A percentile compares a stretch with the other conserved stretches of the same genome.
phyloP scores from a whole-genome alignment of 1,140 invertebrate species.

The Gonioctena quinquepunctata region DNA sequence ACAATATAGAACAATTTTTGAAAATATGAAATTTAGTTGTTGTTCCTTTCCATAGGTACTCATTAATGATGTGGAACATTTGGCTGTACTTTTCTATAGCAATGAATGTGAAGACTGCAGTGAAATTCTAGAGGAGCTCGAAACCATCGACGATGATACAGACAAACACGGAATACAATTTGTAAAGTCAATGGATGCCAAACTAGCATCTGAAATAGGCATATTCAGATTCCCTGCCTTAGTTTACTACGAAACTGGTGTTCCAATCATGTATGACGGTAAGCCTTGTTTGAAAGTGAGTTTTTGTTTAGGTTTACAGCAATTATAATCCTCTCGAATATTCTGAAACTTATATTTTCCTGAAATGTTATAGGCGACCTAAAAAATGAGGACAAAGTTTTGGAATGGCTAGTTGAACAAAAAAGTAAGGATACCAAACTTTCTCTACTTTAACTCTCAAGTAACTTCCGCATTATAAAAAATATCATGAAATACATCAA shows the following conservation, averaged over 20 bases:
- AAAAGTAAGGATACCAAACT: slow-evolving; percentile 76
- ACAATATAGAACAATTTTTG: too few species aligned
- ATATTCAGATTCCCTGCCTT: slow-evolving; percentile 89
- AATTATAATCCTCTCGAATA: too few species aligned
- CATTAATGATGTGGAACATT: slow-evolving; percentile 87
- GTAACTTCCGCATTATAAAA: background rate
- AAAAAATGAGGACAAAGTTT: slow-evolving; percentile 92
- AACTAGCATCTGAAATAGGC: slow-evolving; percentile 86
- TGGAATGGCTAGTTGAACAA: slow-evolving; percentile 93
- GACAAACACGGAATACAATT: slow-evolving; percentile 87
- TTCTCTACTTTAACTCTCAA: slow-evolving; percentile 1
- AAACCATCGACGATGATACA: slow-evolving; percentile 93
- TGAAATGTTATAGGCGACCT: slow-evolving; percentile 82
- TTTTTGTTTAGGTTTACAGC: slow-evolving; percentile 4
- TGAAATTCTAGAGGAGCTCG: slow-evolving; percentile 83
- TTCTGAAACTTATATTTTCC: background rate
- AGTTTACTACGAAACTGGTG: slow-evolving; percentile 90
- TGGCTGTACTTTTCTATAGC: slow-evolving; percentile 92
- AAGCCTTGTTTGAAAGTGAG: slow-evolving; percentile 55
- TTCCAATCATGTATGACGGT: slow-evolving; percentile 94
- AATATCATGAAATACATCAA: background rate
- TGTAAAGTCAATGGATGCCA: slow-evolving; percentile 89
- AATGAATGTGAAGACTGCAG: slow-evolving; percentile 83
- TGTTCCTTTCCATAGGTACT: slow-evolving; percentile 65
- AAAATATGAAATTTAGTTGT: too few species aligned